A percentile compares a stretch with the other conserved stretches of the same genome.
These are phyloP conservation scores for Montipora efflorescens DNA, from an alignment of 64 coral and sea anemone species.

Conservation along the genomic window DNA sequence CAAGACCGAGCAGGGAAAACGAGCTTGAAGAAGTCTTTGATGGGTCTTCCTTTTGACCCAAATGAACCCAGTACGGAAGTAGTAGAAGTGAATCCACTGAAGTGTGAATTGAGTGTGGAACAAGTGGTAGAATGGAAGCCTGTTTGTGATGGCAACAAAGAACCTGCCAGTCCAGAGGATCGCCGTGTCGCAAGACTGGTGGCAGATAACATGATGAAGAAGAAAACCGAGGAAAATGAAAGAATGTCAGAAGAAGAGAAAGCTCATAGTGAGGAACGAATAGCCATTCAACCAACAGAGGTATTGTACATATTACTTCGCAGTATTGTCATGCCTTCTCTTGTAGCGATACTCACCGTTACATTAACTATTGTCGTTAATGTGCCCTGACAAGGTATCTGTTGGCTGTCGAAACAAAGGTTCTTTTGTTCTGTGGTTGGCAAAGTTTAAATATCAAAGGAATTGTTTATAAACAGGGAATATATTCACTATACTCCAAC, in stretches of 20 bases:
- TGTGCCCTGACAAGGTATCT: too few relatives aligned
- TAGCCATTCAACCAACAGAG: not conserved
- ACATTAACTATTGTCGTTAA: too few relatives aligned
- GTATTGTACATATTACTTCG: not conserved
- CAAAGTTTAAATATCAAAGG: too few relatives aligned
- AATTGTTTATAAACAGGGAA: too few relatives aligned
- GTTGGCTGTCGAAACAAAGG: too few relatives aligned
- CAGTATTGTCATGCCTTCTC: too few relatives aligned
- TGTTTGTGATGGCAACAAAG: not conserved
- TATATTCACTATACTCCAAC: too few relatives aligned
- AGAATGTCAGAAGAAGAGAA: not conserved
- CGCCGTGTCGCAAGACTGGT: constrained; percentile 20
- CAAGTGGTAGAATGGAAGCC: constrained; percentile 26
- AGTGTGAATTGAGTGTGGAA: constrained; percentile 10
- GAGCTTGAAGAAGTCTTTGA: constrained; percentile 30
- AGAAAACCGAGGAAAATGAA: not conserved
- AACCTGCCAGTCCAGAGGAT: constrained; percentile 1
- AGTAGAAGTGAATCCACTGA: constrained; percentile 14
- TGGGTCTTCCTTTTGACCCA: constrained; percentile 16
- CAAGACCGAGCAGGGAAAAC: constrained; percentile 45
- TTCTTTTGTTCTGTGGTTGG: too few relatives aligned
- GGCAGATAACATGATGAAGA: not conserved
- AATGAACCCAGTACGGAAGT: constrained; percentile 43
- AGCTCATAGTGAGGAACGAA: not conserved
- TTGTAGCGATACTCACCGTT: too few relatives aligned